Conservation (phyloP, 2,113 vertebrate genomes). For the Chamaea fasciata region DNA sequence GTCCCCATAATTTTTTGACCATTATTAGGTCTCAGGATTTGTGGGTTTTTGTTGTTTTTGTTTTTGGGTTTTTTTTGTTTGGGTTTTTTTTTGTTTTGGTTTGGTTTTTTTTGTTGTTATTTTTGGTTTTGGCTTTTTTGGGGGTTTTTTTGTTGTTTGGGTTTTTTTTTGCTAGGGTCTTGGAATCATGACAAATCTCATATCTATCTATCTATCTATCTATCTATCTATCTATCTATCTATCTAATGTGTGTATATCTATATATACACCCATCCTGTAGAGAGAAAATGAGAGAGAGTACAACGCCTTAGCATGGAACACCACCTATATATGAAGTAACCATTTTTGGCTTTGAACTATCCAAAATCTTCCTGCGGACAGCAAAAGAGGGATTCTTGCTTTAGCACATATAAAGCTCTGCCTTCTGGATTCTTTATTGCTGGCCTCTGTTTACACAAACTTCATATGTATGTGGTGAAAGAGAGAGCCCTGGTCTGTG, state of each 20-base stretch:
- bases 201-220: background rate
- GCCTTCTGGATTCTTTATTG: background rate
- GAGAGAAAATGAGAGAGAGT: background rate
- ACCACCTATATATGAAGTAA: background rate
- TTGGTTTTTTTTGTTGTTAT: background rate
- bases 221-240: background rate
- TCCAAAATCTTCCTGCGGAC: background rate
- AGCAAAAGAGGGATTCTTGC: background rate
- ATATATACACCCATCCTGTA: background rate
- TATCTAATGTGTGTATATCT: background rate
- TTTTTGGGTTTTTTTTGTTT: too few species aligned
- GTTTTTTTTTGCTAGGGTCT: slow-evolving; percentile 16
- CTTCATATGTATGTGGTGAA: background rate
- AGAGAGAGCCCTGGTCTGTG: background rate
- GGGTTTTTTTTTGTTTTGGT: background rate
- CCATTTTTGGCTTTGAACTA: background rate
- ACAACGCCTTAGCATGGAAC: background rate
- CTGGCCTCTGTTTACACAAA: background rate
- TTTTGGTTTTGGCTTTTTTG: too few species aligned
- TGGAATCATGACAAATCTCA: slow-evolving; percentile 37
- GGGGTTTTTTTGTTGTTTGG: background rate
- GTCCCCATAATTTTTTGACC: background rate
- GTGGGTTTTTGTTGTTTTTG: too few species aligned
- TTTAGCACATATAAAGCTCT: background rate
- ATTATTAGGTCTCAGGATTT: background rate